Conservation (phyloP, 2,888 invertebrate genomes). For the Caprella mutica region DNA sequence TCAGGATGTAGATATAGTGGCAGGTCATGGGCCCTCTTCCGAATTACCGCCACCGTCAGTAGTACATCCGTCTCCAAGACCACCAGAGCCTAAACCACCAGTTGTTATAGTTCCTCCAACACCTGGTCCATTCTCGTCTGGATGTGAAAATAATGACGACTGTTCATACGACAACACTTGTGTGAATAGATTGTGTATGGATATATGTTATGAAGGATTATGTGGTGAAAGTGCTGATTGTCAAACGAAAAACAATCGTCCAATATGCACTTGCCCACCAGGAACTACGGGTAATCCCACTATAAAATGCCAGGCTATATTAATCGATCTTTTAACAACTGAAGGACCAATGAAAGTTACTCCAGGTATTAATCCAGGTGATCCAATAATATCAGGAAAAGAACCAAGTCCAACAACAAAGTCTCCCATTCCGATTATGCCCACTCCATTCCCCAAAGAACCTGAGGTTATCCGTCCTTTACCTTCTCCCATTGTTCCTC, state of each 20-base stretch:
- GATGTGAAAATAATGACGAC: slow-evolving; percentile 42
- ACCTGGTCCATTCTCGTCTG: slow-evolving; percentile 12
- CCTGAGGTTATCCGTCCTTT: not conserved
- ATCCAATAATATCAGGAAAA: not conserved
- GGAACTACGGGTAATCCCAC: slow-evolving; percentile 67
- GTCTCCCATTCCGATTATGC: not conserved
- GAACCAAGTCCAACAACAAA: not conserved
- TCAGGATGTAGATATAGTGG: not conserved
- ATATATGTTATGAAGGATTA: slow-evolving; percentile 67
- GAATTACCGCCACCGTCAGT: too few species aligned
- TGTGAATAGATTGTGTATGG: slow-evolving; percentile 63
- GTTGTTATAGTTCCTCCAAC: not conserved
- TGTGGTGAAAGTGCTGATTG: slow-evolving; percentile 46
- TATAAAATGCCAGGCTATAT: slow-evolving; percentile 50
- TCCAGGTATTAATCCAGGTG: not conserved
- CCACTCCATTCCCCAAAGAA: slow-evolving; percentile 2
- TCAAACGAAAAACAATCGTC: slow-evolving; percentile 36
- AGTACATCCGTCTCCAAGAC: not conserved
- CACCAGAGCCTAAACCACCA: not conserved
- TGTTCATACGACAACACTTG: slow-evolving; percentile 73
- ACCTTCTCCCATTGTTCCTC: slow-evolving; percentile 8
- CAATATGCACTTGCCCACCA: slow-evolving; percentile 39
- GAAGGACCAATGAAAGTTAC: slow-evolving; percentile 1
- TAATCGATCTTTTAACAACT: slow-evolving; percentile 41
- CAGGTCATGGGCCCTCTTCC: too few species aligned